These are phyloP conservation scores for Andrena haemorrhoa DNA, from an alignment of 2,888 invertebrate genomes.

Conservation along the genomic window DNA sequence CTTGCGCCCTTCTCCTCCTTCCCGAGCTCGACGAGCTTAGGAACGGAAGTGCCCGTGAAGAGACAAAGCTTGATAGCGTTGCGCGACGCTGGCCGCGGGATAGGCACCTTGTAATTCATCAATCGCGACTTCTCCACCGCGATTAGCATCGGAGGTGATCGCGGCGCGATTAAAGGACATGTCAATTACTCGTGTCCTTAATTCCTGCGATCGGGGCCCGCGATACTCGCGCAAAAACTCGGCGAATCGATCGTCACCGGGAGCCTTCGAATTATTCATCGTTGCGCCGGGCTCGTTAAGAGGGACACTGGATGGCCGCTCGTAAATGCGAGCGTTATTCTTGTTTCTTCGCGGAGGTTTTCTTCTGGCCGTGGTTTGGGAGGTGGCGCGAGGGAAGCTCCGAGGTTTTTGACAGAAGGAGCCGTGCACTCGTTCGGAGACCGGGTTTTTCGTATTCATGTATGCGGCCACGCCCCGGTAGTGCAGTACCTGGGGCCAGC, in stretches of 20 bases:
- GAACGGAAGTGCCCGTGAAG: conserved; percentile 45
- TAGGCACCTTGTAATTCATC: conserved; percentile 20
- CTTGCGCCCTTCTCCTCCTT: not conserved
- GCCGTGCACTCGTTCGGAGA: conserved; percentile 57
- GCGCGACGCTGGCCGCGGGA: not conserved
- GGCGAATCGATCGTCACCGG: not conserved
- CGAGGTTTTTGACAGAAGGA: conserved; percentile 58
- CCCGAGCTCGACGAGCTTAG: not conserved
- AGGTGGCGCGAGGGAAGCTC: conserved; percentile 35
- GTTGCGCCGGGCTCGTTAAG: conserved; percentile 38
- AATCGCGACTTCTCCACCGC: conserved; percentile 7
- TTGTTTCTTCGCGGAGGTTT: conserved; percentile 37
- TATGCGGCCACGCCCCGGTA: conserved; percentile 81
- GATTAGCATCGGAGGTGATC: conserved; percentile 20
- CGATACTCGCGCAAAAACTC: conserved; percentile 14
- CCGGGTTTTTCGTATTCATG: conserved; percentile 79
- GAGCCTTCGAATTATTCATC: conserved; percentile 20
- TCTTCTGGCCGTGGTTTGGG: conserved; percentile 37
- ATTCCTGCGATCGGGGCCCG: not conserved
- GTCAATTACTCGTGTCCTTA: conserved; percentile 13
- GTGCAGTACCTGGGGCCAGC: conserved; percentile 70
- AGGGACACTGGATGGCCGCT: conserved; percentile 23
- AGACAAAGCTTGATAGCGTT: conserved; percentile 11
- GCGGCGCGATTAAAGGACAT: conserved; percentile 5
- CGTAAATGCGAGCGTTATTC: conserved; percentile 47